Conservation (phyloP, 2,113 vertebrate species). For the Anolis sagrei region DNA sequence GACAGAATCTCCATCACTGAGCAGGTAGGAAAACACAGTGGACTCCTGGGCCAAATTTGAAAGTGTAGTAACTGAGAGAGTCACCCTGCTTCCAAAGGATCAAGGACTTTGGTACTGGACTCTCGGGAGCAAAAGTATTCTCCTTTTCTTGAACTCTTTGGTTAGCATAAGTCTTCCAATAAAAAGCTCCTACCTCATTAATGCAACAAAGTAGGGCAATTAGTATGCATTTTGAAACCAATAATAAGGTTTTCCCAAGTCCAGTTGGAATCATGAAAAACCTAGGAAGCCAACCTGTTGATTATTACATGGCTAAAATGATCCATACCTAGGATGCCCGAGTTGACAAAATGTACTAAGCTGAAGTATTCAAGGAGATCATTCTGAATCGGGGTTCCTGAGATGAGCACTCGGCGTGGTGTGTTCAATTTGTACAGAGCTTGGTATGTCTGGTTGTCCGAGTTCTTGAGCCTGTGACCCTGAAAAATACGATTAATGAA, state of each 20-base stretch:
- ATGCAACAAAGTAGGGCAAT: neutral
- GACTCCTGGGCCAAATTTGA: neutral
- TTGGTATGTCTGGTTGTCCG: conserved; percentile 97
- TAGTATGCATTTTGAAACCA: neutral
- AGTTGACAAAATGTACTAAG: conserved; percentile 95
- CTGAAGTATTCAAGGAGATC: conserved; percentile 98
- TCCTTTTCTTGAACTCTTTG: neutral
- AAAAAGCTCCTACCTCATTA: neutral
- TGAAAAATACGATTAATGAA: conserved; percentile 61
- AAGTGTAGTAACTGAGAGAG: neutral
- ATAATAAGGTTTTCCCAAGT: neutral
- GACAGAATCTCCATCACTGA: neutral
- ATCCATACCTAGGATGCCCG: conserved; percentile 90
- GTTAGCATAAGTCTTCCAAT: neutral
- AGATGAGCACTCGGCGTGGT: conserved; percentile 92
- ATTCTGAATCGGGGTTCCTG: conserved; percentile 96
- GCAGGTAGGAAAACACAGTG: neutral
- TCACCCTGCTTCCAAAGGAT: neutral
- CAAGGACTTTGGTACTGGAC: too few species aligned
- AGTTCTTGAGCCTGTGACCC: conserved; percentile 97
- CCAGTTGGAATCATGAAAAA: neutral
- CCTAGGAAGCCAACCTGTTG: neutral
- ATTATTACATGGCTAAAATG: neutral
- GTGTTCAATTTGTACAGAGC: conserved; percentile 90
- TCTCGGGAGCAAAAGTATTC: neutral